Evolutionary conservation across 2,888 invertebrate species (phyloP).

Genomic region (Carcina quercana): DNA sequence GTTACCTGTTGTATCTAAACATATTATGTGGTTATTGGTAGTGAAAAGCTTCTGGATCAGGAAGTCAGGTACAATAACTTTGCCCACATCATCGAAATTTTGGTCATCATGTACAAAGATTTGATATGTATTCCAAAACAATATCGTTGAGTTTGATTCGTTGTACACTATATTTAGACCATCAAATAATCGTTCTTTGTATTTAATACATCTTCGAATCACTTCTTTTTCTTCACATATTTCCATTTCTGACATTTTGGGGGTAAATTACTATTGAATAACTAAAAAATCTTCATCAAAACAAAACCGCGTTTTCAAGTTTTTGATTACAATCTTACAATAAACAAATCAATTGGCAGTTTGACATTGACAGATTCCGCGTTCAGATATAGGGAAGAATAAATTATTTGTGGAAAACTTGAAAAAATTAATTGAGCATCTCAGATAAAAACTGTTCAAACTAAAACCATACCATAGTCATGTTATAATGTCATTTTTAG

Average conservation of each 20-base stretch:
- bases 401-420: too few species aligned
- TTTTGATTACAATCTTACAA: too few species aligned
- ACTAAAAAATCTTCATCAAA: too few species aligned
- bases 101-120: constrained; percentile 45
- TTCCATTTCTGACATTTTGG: constrained; percentile 29
- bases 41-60: constrained; percentile 32
- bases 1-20: constrained; percentile 39
- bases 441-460: too few species aligned
- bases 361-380: too few species aligned
- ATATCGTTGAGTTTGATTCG: constrained; percentile 24
- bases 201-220: constrained; percentile 34
- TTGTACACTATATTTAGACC: constrained; percentile 39
- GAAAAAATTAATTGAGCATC: too few species aligned
- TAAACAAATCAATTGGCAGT: too few species aligned
- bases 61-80: constrained; percentile 37
- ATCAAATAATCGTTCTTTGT: constrained; percentile 25
- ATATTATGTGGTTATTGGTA: constrained; percentile 38
- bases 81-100: constrained; percentile 28
- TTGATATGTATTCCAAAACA: constrained; percentile 59
- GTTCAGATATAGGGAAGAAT: too few species aligned
- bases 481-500: too few species aligned
- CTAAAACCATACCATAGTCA: too few species aligned
- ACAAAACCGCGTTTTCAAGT: too few species aligned
- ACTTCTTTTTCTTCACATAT: constrained; percentile 18
- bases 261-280: too few species aligned